phyloP scores from a whole-genome alignment of 1,140 invertebrate genomes.

The Bactericera cockerelli region DNA sequence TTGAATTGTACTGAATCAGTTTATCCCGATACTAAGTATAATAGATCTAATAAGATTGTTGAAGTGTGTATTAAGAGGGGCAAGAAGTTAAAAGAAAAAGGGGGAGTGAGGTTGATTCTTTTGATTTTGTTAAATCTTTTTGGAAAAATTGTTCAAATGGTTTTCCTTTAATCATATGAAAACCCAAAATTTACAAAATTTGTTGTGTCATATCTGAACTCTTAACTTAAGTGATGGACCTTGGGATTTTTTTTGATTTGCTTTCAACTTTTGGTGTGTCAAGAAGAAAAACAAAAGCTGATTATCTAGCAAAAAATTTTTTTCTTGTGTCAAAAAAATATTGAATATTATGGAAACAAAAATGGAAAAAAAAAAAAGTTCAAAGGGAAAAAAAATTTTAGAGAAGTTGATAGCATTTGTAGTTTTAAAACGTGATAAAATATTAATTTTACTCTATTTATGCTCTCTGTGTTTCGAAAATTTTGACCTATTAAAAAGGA shows the following conservation, averaged over 20 bases:
- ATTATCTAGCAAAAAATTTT: not conserved
- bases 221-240: not conserved
- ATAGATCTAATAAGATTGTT: too few relatives aligned
- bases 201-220: not conserved
- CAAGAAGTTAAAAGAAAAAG: not conserved
- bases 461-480: too few relatives aligned
- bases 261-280: not conserved
- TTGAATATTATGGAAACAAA: not conserved
- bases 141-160: not conserved
- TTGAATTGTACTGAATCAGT: too few relatives aligned
- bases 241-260: not conserved
- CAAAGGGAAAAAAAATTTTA: not conserved
- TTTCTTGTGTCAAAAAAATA: not conserved
- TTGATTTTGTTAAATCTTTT: not conserved
- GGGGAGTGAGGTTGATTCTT: not conserved
- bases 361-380: not conserved
- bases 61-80: too few relatives aligned
- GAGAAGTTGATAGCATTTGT: not conserved
- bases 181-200: not conserved
- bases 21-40: too few relatives aligned
- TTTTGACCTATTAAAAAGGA: too few relatives aligned
- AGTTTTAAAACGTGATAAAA: not conserved
- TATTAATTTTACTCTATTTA: not conserved
- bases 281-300: not conserved
- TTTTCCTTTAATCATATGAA: too few relatives aligned